Evolutionary conservation across 2,113 vertebrate genomes (phyloP), one percentile per base, ranked within the genome.

Genomic region (Tyrannus savana): DNA sequence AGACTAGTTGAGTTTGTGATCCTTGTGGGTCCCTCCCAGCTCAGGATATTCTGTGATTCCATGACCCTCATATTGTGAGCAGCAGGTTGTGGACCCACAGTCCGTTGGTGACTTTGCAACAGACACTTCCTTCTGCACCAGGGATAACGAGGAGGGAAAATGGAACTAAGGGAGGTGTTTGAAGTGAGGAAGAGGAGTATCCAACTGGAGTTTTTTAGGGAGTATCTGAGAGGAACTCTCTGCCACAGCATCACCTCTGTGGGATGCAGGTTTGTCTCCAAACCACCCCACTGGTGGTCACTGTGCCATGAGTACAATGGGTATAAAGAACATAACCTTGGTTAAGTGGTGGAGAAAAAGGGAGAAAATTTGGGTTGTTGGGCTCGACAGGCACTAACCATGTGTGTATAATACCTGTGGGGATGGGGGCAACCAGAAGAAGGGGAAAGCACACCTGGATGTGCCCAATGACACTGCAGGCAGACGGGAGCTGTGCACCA

Each of bases 301-400:
- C 2, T 13, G 7, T 49, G 31, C 19, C 11, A 4, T 3, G 3
- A 44, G 16, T 14, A 12, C 46, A 47, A 21, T 42, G 6, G 25
- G 50, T 25, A 14, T 33, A 7, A 10, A 1, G 1, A 67, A 27
- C 0, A 3, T n/a, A 25, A 62, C 30, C 44, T 18, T 2, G 30
- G 30, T 8, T 24, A 25, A 69, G 56, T 39, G 23, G 4, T 58
- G 33, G 50, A 4, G 6, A 16, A 77, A 84, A 5, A 53, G 41
- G 8, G 37, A 50, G 30, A 33, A 63, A 66, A 60, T 3, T 1
- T 19, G 23, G 23, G 12, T 3, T 0, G 10, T 23, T 72, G 21
- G 21, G 7, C 37, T 75, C 31, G 35, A 4, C 2, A 37, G 31
- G 8, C 10, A 5, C 37, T 27, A 28, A 6, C 17, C 19, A 19